Evolutionary conservation across 2,888 invertebrate genomes (phyloP).

Genomic region (Lasioglossum zephyrum): DNA sequence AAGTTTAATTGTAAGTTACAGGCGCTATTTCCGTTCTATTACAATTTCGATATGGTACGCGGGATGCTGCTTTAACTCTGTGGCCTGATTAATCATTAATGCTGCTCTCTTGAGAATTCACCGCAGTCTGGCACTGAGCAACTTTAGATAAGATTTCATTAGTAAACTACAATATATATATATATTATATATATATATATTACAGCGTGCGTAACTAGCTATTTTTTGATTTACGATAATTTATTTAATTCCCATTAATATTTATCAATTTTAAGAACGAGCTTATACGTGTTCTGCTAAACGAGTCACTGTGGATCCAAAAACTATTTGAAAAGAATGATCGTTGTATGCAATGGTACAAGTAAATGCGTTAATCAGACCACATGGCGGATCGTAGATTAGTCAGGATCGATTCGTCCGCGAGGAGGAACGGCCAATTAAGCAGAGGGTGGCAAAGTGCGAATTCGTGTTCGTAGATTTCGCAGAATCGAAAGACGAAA

Average conservation of each 20-base stretch:
- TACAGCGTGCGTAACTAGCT: no score
- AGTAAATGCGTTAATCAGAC: not conserved
- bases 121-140: not conserved
- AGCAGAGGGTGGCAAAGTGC: not conserved
- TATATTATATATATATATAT: no score
- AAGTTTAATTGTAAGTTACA: conserved; percentile 10
- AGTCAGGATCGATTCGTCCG: not conserved
- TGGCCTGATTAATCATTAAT: not conserved
- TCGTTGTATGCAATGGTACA: not conserved
- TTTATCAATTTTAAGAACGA: not conserved
- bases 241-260: not conserved
- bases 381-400: not conserved
- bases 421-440: conserved; percentile 21
- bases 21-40: not conserved
- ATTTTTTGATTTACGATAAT: not conserved
- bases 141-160: not conserved
- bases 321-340: no score
- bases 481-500: conserved; percentile 24
- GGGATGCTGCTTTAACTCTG: not conserved
- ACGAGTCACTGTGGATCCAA: no score
- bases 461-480: conserved; percentile 39
- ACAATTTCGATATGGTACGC: not conserved
- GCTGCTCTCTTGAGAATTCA: not conserved
- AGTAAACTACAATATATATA: not conserved
- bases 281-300: no score